Base-by-base conservation (phyloP, 2,113 vertebrate species). In the Colistium nudipinnis region DNA sequence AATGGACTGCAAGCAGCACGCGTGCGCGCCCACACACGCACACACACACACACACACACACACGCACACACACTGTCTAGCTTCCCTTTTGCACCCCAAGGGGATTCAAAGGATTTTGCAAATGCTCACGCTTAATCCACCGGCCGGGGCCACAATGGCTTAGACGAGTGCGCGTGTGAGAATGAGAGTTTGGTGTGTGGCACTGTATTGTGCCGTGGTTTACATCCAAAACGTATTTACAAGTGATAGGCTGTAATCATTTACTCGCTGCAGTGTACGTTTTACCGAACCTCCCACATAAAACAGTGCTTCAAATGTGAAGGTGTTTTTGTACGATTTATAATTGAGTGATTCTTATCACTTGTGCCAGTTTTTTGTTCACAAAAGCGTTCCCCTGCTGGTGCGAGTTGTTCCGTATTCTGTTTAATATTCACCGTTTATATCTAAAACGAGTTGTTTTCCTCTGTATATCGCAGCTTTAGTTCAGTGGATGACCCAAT, bases 81-180 rank as follows among this genome's bases (percentile, higher is more conserved):
- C 38, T 60, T 55, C 38, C 55, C 57, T 35, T 74, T 36, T 70
- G 65, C 63, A 48, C 62, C 73, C 41, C 41, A 4, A n/a, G 49
- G n/a, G 84, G 74, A 20, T 72, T 80, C 45, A 73, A 77, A 81
- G 71, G 49, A 76, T 79, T 87, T 80, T 55, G 67, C 55, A 86
- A 89, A 76, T 66, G 39, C 62, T 70, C 78, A 47, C 75, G 57
- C 49, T 76, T 76, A 81, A 84, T 81, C 79, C 82, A 76, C 71
- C 73, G 75, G 74, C 45, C 60, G 52, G 54, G n/a, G 57, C 64
- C 31, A 74, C 66, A 70, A 70, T 83, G 64, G 64, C 73, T 79
- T 39, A 63, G 59, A 41, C 4, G 4, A 36, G 30, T 70, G 54
- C 67, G 53, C 7, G 52, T 30, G 56, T 45, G 30, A 53, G 24